Evolutionary conservation across 2,888 invertebrate genomes (phyloP).

Genomic region (Chesias legatella): DNA sequence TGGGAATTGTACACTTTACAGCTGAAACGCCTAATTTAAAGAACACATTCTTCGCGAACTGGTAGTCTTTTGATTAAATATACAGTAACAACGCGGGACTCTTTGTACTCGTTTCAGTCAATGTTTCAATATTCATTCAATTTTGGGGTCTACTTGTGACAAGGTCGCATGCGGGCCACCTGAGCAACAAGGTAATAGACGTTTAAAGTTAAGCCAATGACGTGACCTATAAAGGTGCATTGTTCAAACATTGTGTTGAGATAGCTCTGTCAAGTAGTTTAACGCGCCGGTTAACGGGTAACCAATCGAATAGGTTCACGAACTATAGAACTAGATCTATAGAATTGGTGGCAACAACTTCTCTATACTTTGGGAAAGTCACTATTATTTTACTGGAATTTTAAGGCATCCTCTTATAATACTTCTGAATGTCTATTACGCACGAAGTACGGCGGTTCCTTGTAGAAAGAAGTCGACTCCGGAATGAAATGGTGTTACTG

Average conservation of each 20-base stretch:
- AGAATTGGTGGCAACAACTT: too few relatives aligned
- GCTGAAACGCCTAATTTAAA: conserved; percentile 9
- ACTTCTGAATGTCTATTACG: too few relatives aligned
- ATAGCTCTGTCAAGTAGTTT: conserved; percentile 62
- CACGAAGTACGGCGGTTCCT: too few relatives aligned
- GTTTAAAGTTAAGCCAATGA: conserved; percentile 56
- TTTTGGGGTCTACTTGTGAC: conserved; percentile 70
- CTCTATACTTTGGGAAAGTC: conserved; percentile 38
- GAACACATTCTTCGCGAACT: conserved; percentile 9
- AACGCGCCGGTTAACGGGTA: conserved; percentile 68
- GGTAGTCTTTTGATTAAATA: conserved; percentile 47
- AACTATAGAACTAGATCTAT: too few relatives aligned
- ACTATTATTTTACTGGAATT: conserved; percentile 51
- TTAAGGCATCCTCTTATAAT: too few relatives aligned
- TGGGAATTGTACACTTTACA: conserved; percentile 6
- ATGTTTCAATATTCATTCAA: conserved; percentile 57
- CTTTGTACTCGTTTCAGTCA: conserved; percentile 62
- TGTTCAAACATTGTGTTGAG: conserved; percentile 35
- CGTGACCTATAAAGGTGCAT: conserved; percentile 37
- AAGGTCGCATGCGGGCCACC: conserved; percentile 68
- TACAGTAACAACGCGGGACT: conserved; percentile 47
- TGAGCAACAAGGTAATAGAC: conserved; percentile 62
- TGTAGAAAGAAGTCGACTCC: too few relatives aligned
- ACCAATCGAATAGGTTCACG: conserved; percentile 61
- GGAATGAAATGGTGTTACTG: too few relatives aligned